A percentile compares a stretch with the other conserved stretches of the same genome.
phyloP scores from a whole-genome alignment of 2,113 vertebrate species.

The Hemichromis elongatus region DNA sequence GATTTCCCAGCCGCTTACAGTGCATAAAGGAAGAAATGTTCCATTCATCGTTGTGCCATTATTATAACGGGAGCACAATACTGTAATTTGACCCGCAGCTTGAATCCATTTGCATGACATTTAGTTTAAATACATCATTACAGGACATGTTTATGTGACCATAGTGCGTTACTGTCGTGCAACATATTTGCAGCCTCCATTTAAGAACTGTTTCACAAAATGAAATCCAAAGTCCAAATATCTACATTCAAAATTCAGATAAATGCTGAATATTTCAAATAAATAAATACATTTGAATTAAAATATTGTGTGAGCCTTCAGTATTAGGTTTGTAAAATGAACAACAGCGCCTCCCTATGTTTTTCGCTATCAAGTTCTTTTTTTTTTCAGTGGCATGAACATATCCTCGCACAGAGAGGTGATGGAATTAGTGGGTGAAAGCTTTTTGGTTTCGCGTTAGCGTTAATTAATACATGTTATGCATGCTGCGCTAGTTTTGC shows the following conservation, averaged over 20 bases:
- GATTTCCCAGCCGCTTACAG: background rate
- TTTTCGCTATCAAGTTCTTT: background rate
- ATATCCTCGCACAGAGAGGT: background rate
- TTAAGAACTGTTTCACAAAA: background rate
- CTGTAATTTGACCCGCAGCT: slow-evolving; percentile 2
- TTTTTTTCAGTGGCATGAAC: slow-evolving; percentile 36
- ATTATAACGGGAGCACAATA: background rate
- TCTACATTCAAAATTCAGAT: background rate
- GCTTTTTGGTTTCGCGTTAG: background rate
- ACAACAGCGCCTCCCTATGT: slow-evolving; percentile 63
- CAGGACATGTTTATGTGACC: background rate
- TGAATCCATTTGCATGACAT: slow-evolving; percentile 20
- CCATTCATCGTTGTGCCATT: background rate
- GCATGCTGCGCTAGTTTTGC: background rate
- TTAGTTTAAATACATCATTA: background rate
- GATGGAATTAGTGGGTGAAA: background rate
- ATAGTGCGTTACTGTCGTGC: background rate
- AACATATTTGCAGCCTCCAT: background rate
- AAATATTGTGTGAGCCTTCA: background rate
- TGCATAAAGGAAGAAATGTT: background rate
- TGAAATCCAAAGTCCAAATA: background rate
- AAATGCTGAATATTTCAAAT: background rate
- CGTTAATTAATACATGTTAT: background rate
- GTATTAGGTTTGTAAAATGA: background rate
- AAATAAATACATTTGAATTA: background rate